Conservation (phyloP, 2,888 invertebrate genomes). For the Cephus nigrinus region DNA sequence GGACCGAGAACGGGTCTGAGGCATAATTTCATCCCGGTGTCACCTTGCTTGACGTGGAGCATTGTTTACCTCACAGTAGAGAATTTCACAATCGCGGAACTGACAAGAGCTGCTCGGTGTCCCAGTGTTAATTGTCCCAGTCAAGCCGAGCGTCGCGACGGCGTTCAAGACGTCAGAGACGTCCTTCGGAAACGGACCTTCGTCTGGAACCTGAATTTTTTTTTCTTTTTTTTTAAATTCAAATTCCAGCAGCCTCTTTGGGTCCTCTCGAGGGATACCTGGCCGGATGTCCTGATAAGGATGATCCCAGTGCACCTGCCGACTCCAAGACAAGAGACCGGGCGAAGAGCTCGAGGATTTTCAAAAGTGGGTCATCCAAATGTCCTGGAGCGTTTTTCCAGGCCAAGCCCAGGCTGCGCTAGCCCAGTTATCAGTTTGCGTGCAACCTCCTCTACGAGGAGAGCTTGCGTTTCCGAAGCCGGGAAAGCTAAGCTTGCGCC, state of each 20-base stretch:
- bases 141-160: neutral
- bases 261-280: neutral
- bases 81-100: neutral
- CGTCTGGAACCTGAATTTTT: neutral
- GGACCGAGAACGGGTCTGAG: neutral
- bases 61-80: neutral
- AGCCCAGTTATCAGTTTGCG: slow-evolving; percentile 6
- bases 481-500: slow-evolving; percentile 11
- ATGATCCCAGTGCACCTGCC: neutral
- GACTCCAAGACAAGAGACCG: neutral
- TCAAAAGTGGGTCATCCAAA: slow-evolving; percentile 1
- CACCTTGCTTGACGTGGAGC: neutral
- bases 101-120: neutral
- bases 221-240: neutral
- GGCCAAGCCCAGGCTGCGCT: neutral
- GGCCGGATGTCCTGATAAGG: neutral
- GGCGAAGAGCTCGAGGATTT: neutral
- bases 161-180: neutral
- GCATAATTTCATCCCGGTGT: neutral
- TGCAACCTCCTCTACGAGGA: slow-evolving; percentile 4
- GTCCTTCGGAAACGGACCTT: too few relatives aligned
- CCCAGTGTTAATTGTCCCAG: neutral
- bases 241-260: neutral
- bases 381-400: slow-evolving; percentile 4
- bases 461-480: slow-evolving; percentile 10